These are phyloP conservation scores for Thinocorus orbignyianus DNA, from an alignment of 2,113 vertebrate species.

Conservation along the genomic window DNA sequence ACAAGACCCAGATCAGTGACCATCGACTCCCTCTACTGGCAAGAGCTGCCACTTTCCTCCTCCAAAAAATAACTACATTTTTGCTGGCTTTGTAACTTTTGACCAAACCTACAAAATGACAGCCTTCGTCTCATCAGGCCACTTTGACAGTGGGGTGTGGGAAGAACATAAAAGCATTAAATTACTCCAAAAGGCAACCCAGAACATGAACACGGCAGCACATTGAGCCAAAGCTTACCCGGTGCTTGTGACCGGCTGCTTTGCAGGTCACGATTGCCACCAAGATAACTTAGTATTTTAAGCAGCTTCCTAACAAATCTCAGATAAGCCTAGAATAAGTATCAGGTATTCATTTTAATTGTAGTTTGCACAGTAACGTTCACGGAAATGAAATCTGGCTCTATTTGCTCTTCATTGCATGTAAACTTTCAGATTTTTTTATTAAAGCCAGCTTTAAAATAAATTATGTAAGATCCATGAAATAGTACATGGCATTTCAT, in stretches of 20 bases:
- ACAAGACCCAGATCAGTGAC: constrained; percentile 21
- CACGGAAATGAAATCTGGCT: background rate
- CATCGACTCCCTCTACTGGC: constrained; percentile 74
- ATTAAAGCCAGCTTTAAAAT: constrained; percentile 67
- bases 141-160: background rate
- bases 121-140: background rate
- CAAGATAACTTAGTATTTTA: background rate
- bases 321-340: background rate
- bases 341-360: background rate
- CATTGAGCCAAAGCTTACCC: background rate
- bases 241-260: fast-evolving
- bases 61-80: background rate
- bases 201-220: background rate
- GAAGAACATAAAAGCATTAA: background rate
- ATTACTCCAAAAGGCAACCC: background rate
- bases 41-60: background rate
- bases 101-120: background rate
- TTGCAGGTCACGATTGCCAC: background rate
- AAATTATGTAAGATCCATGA: constrained; percentile 73
- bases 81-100: background rate
- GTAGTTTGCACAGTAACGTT: background rate
- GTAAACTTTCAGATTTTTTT: constrained; percentile 26
- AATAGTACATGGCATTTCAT: constrained; percentile 27
- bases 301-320: background rate
- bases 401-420: background rate